Conservation (phyloP, 2,888 invertebrate genomes). For the Lutraria lutraria region DNA sequence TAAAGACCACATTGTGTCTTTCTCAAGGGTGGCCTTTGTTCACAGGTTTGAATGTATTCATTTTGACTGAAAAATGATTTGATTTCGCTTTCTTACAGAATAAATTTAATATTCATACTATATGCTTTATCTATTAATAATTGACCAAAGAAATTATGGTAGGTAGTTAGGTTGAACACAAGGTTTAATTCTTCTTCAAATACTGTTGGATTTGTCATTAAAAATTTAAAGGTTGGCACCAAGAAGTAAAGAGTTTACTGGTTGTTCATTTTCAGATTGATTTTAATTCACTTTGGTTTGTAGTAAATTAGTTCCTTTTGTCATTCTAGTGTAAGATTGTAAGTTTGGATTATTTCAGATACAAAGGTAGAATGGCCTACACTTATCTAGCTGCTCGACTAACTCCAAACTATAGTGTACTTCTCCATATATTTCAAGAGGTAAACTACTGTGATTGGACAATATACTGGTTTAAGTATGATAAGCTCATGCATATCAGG, state of each 20-base stretch:
- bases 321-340: neutral
- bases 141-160: too few relatives aligned
- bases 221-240: neutral
- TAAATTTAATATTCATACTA: too few relatives aligned
- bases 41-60: too few relatives aligned
- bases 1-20: too few relatives aligned
- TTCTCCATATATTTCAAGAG: constrained; percentile 92
- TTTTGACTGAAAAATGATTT: too few relatives aligned
- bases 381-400: constrained; percentile 92
- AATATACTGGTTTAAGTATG: neutral
- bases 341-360: constrained; percentile 85
- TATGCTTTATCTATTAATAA: too few relatives aligned
- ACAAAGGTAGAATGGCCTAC: constrained; percentile 90
- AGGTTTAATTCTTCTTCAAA: neutral
- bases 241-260: neutral
- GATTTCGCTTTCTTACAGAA: too few relatives aligned
- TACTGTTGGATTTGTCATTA: neutral
- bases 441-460: constrained; percentile 64
- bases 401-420: constrained; percentile 92
- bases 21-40: too few relatives aligned
- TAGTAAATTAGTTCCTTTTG: neutral
- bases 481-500: too few relatives aligned
- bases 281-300: neutral
- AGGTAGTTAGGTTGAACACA: too few relatives aligned
- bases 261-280: neutral